phyloP scores from a whole-genome alignment of 2,888 invertebrate genomes.

The Molorchus minor region DNA sequence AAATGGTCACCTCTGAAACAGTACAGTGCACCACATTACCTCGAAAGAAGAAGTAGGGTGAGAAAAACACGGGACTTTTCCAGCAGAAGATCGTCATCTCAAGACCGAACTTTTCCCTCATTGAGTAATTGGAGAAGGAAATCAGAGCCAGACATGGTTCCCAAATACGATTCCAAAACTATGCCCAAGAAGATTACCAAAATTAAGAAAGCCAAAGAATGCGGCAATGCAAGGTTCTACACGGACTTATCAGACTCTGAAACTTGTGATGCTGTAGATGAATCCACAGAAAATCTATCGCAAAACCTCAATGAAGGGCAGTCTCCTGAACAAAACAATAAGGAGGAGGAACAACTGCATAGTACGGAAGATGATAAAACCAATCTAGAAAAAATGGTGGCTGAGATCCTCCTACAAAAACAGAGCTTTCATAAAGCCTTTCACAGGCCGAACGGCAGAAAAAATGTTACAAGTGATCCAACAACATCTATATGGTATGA shows the following conservation, averaged over 20 bases:
- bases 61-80: slow-evolving; percentile 67
- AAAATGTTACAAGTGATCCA: slow-evolving; percentile 60
- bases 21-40: slow-evolving; percentile 87
- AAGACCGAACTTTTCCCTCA: slow-evolving; percentile 65
- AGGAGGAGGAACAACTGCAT: slow-evolving; percentile 55
- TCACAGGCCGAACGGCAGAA: slow-evolving; percentile 58
- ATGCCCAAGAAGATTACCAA: slow-evolving; percentile 77
- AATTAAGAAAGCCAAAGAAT: slow-evolving; percentile 73
- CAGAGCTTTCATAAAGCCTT: slow-evolving; percentile 80
- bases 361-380: slow-evolving; percentile 65
- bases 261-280: slow-evolving; percentile 60
- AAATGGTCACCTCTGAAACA: slow-evolving; percentile 73
- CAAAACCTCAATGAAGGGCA: slow-evolving; percentile 33
- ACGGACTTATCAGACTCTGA: slow-evolving; percentile 73
- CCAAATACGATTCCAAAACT: slow-evolving; percentile 72
- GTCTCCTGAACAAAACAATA: slow-evolving; percentile 52
- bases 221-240: slow-evolving; percentile 71
- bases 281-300: slow-evolving; percentile 70
- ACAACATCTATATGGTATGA: slow-evolving; percentile 72
- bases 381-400: slow-evolving; percentile 80
- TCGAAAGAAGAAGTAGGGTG: slow-evolving; percentile 81
- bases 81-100: slow-evolving; percentile 56
- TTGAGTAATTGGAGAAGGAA: slow-evolving; percentile 76
- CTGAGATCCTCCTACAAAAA: slow-evolving; percentile 83
- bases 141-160: slow-evolving; percentile 72